Evolutionary conservation across 2,113 vertebrate species (phyloP).

Genomic region (Laticauda colubrina): DNA sequence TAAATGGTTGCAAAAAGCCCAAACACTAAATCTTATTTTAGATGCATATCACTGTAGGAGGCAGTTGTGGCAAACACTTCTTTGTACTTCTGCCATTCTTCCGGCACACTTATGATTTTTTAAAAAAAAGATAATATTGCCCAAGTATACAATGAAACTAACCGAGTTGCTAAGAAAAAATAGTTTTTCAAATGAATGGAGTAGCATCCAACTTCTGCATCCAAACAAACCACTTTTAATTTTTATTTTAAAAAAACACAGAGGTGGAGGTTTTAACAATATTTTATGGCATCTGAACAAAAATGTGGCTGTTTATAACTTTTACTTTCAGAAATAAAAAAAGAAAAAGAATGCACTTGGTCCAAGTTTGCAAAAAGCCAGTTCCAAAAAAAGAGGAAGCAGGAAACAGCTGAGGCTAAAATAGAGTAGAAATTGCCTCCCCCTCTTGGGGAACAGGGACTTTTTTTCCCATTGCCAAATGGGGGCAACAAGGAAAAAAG

Average conservation of each 20-base stretch:
- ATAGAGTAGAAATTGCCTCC: neutral
- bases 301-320: conserved; percentile 59
- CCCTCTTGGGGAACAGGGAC: neutral
- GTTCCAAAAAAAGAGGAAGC: conserved; percentile 36
- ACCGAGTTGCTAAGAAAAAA: neutral
- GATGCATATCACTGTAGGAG: no score
- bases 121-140: neutral
- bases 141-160: neutral
- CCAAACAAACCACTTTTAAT: neutral
- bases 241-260: neutral
- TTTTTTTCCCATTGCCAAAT: neutral
- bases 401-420: conserved; percentile 17
- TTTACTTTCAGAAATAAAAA: conserved; percentile 62
- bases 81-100: neutral
- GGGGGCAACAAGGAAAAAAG: neutral
- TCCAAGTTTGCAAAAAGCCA: conserved; percentile 48
- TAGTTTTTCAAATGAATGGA: neutral
- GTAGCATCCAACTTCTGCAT: neutral
- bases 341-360: conserved; percentile 64
- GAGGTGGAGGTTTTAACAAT: conserved; percentile 59
- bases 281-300: conserved; percentile 67
- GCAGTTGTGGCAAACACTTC: neutral
- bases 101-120: neutral
- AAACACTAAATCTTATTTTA: neutral
- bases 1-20: neutral